Evolutionary conservation across 2,797 vertebrate genomes (phyloP), one percentile per base, ranked within the genome.

Genomic region (Perodicticus potto): DNA sequence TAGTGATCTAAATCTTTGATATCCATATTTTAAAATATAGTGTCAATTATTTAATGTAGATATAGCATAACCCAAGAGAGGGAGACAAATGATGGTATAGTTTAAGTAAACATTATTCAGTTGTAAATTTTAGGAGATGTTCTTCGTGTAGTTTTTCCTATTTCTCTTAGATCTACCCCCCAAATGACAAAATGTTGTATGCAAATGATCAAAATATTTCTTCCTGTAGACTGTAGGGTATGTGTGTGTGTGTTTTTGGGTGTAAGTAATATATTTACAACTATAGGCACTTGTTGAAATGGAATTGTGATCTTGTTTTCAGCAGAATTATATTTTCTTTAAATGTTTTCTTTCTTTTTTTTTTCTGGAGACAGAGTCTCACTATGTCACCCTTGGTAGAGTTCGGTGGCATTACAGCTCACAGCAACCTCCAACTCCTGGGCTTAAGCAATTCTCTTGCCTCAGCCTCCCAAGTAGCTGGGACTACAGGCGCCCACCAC

Each of bases 221-320:
- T 96, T 97, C 89, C 94, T 88, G 72, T 98, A 96, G 96, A 96
- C 96, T 89, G 65, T 96, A 82, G 77, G 49, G 43, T 86, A 34
- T 61, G 96, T 59, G 7, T 17, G 25, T 70, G 53, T 93, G 19
- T 22, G 2, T 57, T 29, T 57, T 7, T 74, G 34, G 69, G 27
- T 61, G 7, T 72, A 17, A 37, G 27, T 86, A 37, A 96, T 96
- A 97, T 94, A 87, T 29, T 95, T 72, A 93, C 93, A 98, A 96
- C 95, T 95, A 97, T 94, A 97, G 97, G 98, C 98, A 98, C 98
- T 98, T 98, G 98, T 98, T 99, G 98, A 97, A 98, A 82, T 97
- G 98, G 98, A 98, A 98, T 98, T 98, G 98, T 98, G 96, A 96
- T 80, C 91, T 97, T 89, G 25, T 96, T 99, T 98, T 98, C 98